Percentiles rank a stretch among this genome's conserved stretches.
Evolutionary conservation across 2,888 invertebrate species (phyloP).

Genomic region (Mythimna pallens): DNA sequence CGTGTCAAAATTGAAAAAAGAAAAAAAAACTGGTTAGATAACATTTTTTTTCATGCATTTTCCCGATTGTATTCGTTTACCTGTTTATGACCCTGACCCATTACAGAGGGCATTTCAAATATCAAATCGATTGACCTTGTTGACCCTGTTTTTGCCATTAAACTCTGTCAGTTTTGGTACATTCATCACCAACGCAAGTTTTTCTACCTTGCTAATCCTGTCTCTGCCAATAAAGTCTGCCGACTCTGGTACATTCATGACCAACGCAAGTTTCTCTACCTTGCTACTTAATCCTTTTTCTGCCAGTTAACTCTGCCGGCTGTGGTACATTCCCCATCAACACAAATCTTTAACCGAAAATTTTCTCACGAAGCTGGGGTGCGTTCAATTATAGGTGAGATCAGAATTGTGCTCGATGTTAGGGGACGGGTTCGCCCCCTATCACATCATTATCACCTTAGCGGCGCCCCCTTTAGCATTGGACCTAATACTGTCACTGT

Average conservation of each 20-base stretch:
- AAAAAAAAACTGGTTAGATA: too few species aligned
- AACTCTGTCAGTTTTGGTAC: background rate
- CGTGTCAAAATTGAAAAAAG: too few species aligned
- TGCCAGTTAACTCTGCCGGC: too few species aligned
- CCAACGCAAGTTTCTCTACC: background rate
- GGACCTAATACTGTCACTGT: slow-evolving; percentile 15
- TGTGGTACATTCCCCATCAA: too few species aligned
- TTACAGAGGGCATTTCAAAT: background rate
- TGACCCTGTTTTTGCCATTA: background rate
- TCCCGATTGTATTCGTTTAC: slow-evolving; percentile 4
- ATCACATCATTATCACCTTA: slow-evolving; percentile 46
- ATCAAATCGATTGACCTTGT: background rate
- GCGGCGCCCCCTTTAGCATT: slow-evolving; percentile 28
- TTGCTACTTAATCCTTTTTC: too few species aligned
- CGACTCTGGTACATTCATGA: too few species aligned
- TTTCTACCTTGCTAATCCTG: background rate
- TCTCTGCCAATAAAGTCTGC: too few species aligned
- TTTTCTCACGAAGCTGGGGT: slow-evolving; percentile 23
- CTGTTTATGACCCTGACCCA: background rate
- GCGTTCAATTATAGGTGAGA: slow-evolving; percentile 37
- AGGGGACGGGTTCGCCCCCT: slow-evolving; percentile 35
- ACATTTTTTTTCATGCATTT: too few species aligned
- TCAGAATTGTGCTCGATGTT: slow-evolving; percentile 36
- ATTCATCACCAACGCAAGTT: background rate
- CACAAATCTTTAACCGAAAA: background rate